Base-by-base conservation (phyloP, 2,113 vertebrate genomes). In the Sinocyclocheilus maitianheensis region DNA sequence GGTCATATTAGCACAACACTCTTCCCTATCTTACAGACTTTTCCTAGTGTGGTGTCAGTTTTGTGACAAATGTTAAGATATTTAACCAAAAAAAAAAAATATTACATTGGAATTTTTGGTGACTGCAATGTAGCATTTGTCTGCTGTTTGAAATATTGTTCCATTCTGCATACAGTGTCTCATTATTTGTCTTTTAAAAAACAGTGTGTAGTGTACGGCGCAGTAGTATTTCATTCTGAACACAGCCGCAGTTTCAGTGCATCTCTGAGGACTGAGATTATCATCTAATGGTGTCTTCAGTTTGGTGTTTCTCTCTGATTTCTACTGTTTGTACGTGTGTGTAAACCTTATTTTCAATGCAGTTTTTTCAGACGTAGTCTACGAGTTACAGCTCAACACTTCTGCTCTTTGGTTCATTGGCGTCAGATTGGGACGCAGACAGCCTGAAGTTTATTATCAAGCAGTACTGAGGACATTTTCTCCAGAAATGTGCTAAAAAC, bases 321-420 rank as follows among this genome's bases (percentile, higher is more conserved):
- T 78, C 1, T 75, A 5, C 48, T 58, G 26, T 58, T 16, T 20
- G 7, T 77, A 30, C 0, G 9, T 62, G 20, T 80, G 55, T 80
- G 55, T 48, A 63, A 62, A 80, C 77, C 22, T 16, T 24, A 37
- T 72, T 40, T 72, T 22, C 58, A 60, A 60, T 60, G 58, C 58
- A 20, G 34, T 71, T 62, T 58, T 58, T 18, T n/a, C 34, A n/a
- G 77, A 60, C 5, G 22, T 13, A 5, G 40, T 74, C 22, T 24
- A 62, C 22, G 12, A 20, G 18, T 40, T 43, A 40, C 69, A 72
- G 34, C 34, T 72, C 67, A 37, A 71, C 77, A 40, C 77, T 2
- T 63, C 60, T 46, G 78, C 60, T 65, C 60, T 81, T 65, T 65
- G 85, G 71, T 86, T 86, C 60, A 77, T 77, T 83, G 71, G 60